phyloP scores from a whole-genome alignment of 2,797 vertebrate species.

The Xenops minutus region DNA sequence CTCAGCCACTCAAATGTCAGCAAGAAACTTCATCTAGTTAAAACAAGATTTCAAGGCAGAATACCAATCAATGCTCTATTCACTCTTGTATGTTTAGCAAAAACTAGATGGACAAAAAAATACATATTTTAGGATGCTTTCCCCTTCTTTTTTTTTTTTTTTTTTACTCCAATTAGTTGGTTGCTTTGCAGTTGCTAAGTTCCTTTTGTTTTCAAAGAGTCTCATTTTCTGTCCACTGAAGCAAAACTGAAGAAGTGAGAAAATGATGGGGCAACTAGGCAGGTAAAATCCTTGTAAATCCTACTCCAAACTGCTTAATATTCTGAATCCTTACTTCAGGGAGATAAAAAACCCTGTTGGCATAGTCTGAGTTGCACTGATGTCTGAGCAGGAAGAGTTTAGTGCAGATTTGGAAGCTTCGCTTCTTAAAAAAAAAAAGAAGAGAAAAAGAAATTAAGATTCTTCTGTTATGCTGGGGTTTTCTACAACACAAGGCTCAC shows the following conservation, averaged over 20 bases:
- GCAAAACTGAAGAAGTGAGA: slow-evolving; percentile 20
- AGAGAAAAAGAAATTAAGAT: slow-evolving; percentile 27
- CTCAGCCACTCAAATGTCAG: neutral
- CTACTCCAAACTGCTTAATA: slow-evolving; percentile 29
- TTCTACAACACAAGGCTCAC: neutral
- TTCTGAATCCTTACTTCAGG: slow-evolving; percentile 35
- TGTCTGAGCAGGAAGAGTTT: slow-evolving; percentile 22
- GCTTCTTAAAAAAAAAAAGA: neutral
- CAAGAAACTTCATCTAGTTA: neutral
- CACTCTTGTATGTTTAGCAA: neutral
- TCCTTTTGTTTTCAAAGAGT: slow-evolving; percentile 5
- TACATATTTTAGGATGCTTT: neutral
- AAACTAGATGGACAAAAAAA: neutral
- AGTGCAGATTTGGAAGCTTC: neutral
- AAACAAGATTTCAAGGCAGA: neutral
- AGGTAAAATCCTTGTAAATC: slow-evolving; percentile 58
- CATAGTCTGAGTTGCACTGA: neutral
- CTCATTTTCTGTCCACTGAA: slow-evolving; percentile 14
- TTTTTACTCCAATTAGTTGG: neutral
- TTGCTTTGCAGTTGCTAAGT: neutral
- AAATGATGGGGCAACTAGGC: slow-evolving; percentile 20
- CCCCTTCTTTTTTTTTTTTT: accelerated
- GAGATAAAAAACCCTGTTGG: slow-evolving; percentile 30
- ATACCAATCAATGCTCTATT: neutral
- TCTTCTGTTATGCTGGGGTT: neutral